These are phyloP conservation scores for Ormyrus thymus DNA, from an alignment of 2,888 invertebrate genomes.

Conservation along the genomic window DNA sequence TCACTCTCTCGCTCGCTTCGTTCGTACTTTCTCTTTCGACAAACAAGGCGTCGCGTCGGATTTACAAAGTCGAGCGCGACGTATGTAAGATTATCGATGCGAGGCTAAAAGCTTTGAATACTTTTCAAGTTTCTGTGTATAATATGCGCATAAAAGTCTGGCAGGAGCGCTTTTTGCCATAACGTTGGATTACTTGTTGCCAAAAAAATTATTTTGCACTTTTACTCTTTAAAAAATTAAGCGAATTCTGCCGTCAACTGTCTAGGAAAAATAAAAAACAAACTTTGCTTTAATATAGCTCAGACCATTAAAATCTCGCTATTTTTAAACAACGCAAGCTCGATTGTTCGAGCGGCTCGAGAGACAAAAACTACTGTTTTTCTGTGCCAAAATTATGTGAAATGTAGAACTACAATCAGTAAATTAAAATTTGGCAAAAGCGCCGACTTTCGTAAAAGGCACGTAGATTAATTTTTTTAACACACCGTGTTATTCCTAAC, in stretches of 20 bases:
- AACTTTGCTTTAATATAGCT: neutral
- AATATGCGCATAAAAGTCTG: conserved; percentile 43
- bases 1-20: conserved; percentile 24
- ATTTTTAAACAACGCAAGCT: neutral
- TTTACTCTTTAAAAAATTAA: conserved; percentile 13
- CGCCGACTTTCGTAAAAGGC: conserved; percentile 56
- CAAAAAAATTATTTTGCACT: conserved; percentile 13
- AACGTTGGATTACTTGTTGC: conserved; percentile 38
- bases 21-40: conserved; percentile 45
- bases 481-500: conserved; percentile 25
- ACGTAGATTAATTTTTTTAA: conserved; percentile 44
- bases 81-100: conserved; percentile 52
- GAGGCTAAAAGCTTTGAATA: conserved; percentile 51
- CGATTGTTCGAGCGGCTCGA: neutral
- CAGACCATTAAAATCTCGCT: neutral
- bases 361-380: conserved; percentile 8
- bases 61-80: conserved; percentile 26
- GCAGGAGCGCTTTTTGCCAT: conserved; percentile 37
- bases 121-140: conserved; percentile 39
- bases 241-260: conserved; percentile 20
- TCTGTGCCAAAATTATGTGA: conserved; percentile 9
- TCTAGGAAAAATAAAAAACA: conserved; percentile 8
- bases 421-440: conserved; percentile 51
- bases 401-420: conserved; percentile 15
- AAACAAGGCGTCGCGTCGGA: conserved; percentile 54